Base-by-base conservation (phyloP, 2,888 invertebrate species). In the Oscheius sp. region DNA sequence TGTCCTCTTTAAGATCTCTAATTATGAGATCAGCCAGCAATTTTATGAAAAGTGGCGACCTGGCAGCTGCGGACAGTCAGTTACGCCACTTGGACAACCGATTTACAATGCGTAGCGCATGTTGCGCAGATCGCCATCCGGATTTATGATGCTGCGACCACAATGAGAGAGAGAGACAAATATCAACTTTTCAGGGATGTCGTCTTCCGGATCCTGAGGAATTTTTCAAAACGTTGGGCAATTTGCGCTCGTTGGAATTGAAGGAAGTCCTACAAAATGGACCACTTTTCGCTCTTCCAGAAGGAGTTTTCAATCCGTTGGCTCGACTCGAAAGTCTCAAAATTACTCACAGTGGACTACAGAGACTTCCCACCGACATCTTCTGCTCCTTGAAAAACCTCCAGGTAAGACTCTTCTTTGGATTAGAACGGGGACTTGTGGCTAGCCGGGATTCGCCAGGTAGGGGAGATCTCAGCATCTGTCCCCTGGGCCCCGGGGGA, bases 141-240 rank as follows among this genome's bases (percentile, higher is more conserved):
- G 55, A 55, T 55, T 48, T 34, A 17, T 31, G 34, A n/a, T 55
- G 48, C 48, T 23, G 48, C 42, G 12, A 17, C 48, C 48, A n/a
- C n/a, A n/a, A 48, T 48, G 55, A 31, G 55, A 8, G n/a, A n/a
- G n/a, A n/a, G n/a, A n/a, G n/a, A 50, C 50, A 17, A 5, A 10
- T 17, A 15, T 31, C 34, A 25, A 6, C 15, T 23, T 76, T 74
- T 69, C 76, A 76, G 76, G 70, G 74, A 69, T 76, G 76, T 65
- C 67, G 65, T 10, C 53, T 69, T 15, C 45, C 71, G 34, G 69
- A 71, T 23, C 39, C 71, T 4, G 67, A 57, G 33, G 72, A 72
- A 25, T 48, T 72, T 17, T 73, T 74, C 61, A 65, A 74, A 48
- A 71, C 71, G 23, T 33, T 76, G 42, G 34, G 65, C 8, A 58